These are phyloP conservation scores for Dipus sagitta DNA, from an alignment of 2,797 vertebrate species.

Conservation along the genomic window DNA sequence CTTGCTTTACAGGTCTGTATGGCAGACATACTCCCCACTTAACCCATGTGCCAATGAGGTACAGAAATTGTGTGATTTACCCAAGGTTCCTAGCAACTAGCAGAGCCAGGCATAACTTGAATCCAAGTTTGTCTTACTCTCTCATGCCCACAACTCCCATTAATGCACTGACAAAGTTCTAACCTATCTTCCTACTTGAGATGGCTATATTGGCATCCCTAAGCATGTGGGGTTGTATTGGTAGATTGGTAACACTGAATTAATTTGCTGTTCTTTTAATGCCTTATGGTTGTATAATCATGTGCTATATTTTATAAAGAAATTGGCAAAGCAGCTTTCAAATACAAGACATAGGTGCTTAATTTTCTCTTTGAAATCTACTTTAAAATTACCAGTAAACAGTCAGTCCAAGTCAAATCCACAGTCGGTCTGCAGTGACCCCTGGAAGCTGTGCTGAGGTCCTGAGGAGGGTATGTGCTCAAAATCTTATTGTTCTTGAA, in stretches of 20 bases:
- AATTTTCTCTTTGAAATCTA: conserved; percentile 68
- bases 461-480: background rate
- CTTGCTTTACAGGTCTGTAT: background rate
- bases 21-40: background rate
- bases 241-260: conserved; percentile 60
- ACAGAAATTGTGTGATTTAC: background rate
- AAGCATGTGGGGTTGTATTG: background rate
- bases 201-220: background rate
- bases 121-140: background rate
- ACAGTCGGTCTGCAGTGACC: background rate
- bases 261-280: conserved; percentile 68
- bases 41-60: background rate
- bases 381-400: background rate
- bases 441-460: background rate
- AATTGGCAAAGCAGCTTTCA: conserved; percentile 62
- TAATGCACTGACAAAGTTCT: conserved; percentile 9
- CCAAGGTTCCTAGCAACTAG: background rate
- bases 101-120: background rate
- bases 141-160: background rate
- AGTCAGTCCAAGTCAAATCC: background rate
- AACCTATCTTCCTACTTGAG: background rate
- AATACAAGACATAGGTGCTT: conserved; percentile 66
- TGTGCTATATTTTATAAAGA: conserved; percentile 67
- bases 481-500: conserved; percentile 6
- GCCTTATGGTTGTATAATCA: conserved; percentile 45